These are phyloP conservation scores for Hesperia comma DNA, from an alignment of 2,888 invertebrate species.

Conservation along the genomic window DNA sequence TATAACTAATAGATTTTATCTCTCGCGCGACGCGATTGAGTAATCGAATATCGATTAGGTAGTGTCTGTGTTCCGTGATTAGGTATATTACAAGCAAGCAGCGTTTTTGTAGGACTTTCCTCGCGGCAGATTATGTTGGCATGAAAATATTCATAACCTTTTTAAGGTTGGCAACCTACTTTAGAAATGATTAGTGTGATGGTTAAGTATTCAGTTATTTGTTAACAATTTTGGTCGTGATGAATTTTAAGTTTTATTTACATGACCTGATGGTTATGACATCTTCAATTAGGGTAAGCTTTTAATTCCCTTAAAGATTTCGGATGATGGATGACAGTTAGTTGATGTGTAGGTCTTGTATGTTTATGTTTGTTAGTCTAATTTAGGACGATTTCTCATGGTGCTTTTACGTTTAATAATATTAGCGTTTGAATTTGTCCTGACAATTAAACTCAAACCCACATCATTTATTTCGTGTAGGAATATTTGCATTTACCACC, in stretches of 20 bases:
- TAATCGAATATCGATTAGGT: slow-evolving; percentile 21
- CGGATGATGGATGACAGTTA: no score
- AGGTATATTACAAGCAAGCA: not conserved
- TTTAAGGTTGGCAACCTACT: not conserved
- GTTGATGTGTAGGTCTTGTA: no score
- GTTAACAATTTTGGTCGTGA: not conserved
- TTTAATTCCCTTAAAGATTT: no score
- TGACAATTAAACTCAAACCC: no score
- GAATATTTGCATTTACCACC: no score
- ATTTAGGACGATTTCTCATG: no score
- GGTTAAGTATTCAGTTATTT: not conserved
- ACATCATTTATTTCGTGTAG: no score
- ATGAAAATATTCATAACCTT: slow-evolving; percentile 3
- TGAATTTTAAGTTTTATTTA: not conserved
- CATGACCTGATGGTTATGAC: not conserved
- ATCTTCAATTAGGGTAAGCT: not conserved
- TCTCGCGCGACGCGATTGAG: slow-evolving; percentile 6
- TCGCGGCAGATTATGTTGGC: not conserved
- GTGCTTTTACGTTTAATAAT: no score
- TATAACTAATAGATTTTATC: slow-evolving; percentile 6
- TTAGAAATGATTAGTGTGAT: not conserved
- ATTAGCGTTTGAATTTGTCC: no score
- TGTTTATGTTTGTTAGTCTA: no score
- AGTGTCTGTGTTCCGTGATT: no score
- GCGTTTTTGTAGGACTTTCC: not conserved